These are phyloP conservation scores for Peromyscus eremicus DNA, from an alignment of 2,797 vertebrate genomes.

Conservation along the genomic window DNA sequence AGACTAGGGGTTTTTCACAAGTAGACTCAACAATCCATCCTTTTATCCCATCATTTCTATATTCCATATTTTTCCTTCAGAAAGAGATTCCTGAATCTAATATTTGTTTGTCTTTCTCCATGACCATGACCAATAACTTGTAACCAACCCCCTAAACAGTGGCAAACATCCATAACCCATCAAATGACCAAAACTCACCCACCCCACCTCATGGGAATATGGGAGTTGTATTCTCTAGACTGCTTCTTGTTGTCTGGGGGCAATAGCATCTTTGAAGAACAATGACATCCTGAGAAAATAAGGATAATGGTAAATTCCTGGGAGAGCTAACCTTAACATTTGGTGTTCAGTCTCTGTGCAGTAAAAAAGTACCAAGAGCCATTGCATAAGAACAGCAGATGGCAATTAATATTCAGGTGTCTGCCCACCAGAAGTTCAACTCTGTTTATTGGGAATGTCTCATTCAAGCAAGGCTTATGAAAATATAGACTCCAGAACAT, in stretches of 20 bases:
- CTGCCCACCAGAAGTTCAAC: too few species aligned
- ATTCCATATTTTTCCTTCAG: neutral
- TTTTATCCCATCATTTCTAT: neutral
- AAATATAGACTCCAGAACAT: too few species aligned
- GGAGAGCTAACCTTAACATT: neutral
- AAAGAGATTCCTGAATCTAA: neutral
- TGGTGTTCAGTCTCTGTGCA: neutral
- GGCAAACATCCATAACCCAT: too few species aligned
- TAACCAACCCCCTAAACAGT: neutral
- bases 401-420: too few species aligned
- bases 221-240: neutral
- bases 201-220: neutral
- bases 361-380: too few species aligned
- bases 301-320: neutral
- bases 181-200: neutral
- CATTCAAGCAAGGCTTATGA: too few species aligned
- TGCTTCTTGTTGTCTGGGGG: neutral
- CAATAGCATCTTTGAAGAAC: neutral
- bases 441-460: too few species aligned
- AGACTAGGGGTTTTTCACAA: neutral
- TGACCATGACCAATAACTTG: neutral
- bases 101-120: neutral
- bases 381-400: too few species aligned
- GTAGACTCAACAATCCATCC: neutral
- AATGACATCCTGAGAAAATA: neutral